A percentile compares a stretch with the other conserved stretches of the same genome.
phyloP scores from a whole-genome alignment of 2,797 vertebrate genomes.

The Micrastur ruficollis region DNA sequence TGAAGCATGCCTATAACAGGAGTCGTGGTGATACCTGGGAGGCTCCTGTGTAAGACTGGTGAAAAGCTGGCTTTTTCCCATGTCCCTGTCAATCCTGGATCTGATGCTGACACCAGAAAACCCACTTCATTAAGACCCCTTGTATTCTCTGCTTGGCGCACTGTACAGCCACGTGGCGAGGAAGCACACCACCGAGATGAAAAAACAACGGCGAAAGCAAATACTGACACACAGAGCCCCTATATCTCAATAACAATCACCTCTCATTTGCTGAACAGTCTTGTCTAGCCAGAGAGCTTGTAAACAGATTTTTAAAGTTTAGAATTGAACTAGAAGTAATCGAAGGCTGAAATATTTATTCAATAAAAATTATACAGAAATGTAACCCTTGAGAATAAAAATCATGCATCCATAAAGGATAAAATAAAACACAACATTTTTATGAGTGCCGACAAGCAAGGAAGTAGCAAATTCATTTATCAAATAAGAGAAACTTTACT shows the following conservation, averaged over 20 bases:
- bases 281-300: neutral
- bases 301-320: neutral
- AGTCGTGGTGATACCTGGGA: neutral
- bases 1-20: neutral
- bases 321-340: neutral
- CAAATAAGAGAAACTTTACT: neutral
- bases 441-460: neutral
- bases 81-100: neutral
- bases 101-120: neutral
- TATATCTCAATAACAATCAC: neutral
- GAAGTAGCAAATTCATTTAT: neutral
- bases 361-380: neutral
- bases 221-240: neutral
- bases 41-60: no score
- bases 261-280: accelerated
- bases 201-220: neutral
- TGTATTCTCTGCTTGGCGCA: neutral
- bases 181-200: no score
- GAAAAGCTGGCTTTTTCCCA: neutral
- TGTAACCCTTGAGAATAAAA: neutral
- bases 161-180: neutral
- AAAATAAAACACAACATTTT: neutral
- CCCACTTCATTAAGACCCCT: accelerated
- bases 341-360: neutral
- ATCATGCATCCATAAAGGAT: neutral